A percentile compares a stretch with the other conserved stretches of the same genome.
Conservation (phyloP, 1,140 invertebrate species). For the Arctopsyche grandis region DNA sequence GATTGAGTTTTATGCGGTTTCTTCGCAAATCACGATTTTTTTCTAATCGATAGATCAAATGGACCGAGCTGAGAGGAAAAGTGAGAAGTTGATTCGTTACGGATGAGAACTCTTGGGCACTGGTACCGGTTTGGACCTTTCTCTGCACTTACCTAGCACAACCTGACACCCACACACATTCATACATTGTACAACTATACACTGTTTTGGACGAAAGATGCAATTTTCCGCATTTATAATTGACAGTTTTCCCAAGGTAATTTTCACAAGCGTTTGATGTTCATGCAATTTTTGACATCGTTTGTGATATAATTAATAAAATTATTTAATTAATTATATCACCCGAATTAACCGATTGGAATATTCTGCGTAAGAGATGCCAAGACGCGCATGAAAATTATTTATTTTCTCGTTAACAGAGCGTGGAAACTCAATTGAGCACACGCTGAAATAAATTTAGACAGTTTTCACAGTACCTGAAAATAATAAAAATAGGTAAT, state of each 20-base stretch:
- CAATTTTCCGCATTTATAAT: too few species aligned
- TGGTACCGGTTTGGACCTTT: slow-evolving; percentile 44
- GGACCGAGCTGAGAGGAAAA: slow-evolving; percentile 41
- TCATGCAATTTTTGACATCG: too few species aligned
- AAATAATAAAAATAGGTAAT: slow-evolving; percentile 5
- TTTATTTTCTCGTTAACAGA: slow-evolving; percentile 22
- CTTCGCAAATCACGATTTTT: background rate
- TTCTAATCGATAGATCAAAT: slow-evolving; percentile 10
- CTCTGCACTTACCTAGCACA: slow-evolving; percentile 44
- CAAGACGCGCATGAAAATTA: slow-evolving; percentile 20
- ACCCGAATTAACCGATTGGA: background rate
- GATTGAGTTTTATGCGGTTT: background rate
- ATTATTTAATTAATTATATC: background rate
- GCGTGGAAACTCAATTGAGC: slow-evolving; percentile 24
- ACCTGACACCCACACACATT: slow-evolving; percentile 37
- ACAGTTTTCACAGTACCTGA: slow-evolving; percentile 11
- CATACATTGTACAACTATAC: background rate
- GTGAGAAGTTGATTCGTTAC: slow-evolving; percentile 38
- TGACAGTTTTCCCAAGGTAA: too few species aligned
- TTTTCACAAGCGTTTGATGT: too few species aligned
- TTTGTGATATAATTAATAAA: too few species aligned
- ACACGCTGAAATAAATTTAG: slow-evolving; percentile 25
- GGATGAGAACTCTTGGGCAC: slow-evolving; percentile 24
- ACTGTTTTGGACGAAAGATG: background rate
- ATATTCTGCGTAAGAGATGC: background rate